phyloP scores from a whole-genome alignment of 30 jellyfish, hydroid and myxozoan species.

The Cassiopea andromeda region DNA sequence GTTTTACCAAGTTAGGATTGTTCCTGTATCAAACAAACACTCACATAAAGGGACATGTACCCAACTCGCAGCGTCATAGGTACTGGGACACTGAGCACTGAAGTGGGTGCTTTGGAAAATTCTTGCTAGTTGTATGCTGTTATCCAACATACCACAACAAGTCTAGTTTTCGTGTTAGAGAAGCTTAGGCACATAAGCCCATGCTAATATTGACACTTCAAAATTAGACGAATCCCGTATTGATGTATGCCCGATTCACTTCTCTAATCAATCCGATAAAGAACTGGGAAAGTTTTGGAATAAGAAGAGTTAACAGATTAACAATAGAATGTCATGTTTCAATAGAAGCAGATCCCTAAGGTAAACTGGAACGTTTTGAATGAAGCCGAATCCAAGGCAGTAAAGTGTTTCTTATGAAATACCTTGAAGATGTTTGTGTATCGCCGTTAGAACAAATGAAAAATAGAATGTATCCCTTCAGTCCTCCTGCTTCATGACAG shows the following conservation, averaged over 20 bases:
- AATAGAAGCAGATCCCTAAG: not conserved
- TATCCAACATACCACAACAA: not conserved
- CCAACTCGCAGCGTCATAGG: not conserved
- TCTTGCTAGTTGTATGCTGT: not conserved
- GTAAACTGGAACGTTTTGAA: not conserved
- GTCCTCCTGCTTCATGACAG: no score
- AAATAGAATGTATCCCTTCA: no score
- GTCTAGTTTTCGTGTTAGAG: not conserved
- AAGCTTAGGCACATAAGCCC: not conserved
- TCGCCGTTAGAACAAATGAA: no score
- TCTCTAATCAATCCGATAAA: conserved; percentile 49
- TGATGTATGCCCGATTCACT: not conserved
- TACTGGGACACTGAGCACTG: not conserved
- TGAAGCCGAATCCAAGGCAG: not conserved
- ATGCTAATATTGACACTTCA: conserved; percentile 9
- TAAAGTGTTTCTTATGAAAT: no score
- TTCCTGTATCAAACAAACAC: not conserved
- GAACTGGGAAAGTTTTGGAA: conserved; percentile 47
- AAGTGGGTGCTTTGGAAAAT: no score
- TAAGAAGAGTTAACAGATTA: conserved; percentile 58
- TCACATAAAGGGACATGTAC: not conserved
- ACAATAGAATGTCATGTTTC: conserved; percentile 19
- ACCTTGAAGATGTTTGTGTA: no score
- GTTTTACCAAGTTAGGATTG: not conserved
- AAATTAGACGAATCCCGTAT: not conserved